phyloP scores from a whole-genome alignment of 2,113 vertebrate species.

The Sceloporus undulatus region DNA sequence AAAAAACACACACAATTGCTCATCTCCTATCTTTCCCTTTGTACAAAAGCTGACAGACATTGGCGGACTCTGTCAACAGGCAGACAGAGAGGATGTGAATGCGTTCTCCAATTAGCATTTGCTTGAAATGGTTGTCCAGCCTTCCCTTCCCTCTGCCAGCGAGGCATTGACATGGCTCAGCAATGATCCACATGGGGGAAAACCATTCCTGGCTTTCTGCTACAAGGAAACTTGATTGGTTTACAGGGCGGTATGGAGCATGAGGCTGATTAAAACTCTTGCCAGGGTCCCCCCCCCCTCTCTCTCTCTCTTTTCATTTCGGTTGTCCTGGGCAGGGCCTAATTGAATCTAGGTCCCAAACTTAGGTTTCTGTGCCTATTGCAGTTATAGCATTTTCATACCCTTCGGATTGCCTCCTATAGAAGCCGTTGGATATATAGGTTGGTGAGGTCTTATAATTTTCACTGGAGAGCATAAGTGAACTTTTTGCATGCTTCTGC shows the following conservation, averaged over 20 bases:
- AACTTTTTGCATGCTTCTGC: too few species aligned
- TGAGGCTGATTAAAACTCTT: background rate
- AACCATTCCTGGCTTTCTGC: slow-evolving; percentile 36
- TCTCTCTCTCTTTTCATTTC: too few species aligned
- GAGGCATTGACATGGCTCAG: slow-evolving; percentile 55
- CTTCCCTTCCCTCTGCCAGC: background rate
- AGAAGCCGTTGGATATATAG: too few species aligned
- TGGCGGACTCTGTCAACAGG: slow-evolving; percentile 59
- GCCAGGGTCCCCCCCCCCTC: too few species aligned
- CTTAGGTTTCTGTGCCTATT: too few species aligned
- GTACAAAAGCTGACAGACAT: slow-evolving; percentile 49
- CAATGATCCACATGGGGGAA: slow-evolving; percentile 38
- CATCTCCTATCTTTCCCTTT: slow-evolving; percentile 42
- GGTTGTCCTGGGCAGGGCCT: too few species aligned
- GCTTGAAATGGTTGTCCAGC: slow-evolving; percentile 52
- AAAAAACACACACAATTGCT: background rate
- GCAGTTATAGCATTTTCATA: too few species aligned
- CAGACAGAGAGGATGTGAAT: slow-evolving; percentile 55
- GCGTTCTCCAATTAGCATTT: slow-evolving; percentile 48
- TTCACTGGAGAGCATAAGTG: too few species aligned
- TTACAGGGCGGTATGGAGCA: slow-evolving; percentile 13
- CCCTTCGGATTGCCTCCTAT: too few species aligned
- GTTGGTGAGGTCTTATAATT: too few species aligned
- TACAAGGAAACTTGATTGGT: slow-evolving; percentile 52
- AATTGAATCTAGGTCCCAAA: too few species aligned